Percentiles rank a stretch among this genome's conserved stretches.
phyloP scores from a whole-genome alignment of 2,113 vertebrate genomes.

The Vulpes vulpes region DNA sequence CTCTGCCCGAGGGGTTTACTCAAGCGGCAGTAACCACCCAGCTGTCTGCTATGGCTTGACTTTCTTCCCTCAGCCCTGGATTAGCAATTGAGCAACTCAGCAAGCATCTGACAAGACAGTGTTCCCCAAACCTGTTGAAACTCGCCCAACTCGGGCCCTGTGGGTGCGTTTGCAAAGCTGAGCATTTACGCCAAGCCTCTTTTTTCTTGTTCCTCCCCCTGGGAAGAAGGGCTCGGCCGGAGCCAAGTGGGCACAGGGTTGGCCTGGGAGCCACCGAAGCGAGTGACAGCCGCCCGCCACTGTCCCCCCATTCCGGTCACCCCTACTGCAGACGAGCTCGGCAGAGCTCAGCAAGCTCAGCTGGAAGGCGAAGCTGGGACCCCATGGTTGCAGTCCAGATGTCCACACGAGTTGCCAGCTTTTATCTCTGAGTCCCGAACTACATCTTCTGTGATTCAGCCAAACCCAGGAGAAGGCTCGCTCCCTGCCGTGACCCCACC shows the following conservation, averaged over 20 bases:
- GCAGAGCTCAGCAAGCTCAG: neutral
- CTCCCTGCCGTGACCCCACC: constrained; percentile 71
- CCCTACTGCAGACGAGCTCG: neutral
- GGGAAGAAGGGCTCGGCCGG: constrained; percentile 34
- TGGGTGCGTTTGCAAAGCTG: constrained; percentile 64
- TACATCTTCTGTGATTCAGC: constrained; percentile 78
- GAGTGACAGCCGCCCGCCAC: constrained; percentile 12
- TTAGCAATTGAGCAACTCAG: constrained; percentile 87
- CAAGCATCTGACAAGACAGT: constrained; percentile 82
- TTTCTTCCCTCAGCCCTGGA: constrained; percentile 86
- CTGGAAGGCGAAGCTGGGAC: constrained; percentile 65
- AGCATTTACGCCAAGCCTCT: constrained; percentile 61
- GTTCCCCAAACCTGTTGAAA: constrained; percentile 86
- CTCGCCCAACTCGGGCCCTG: constrained; percentile 80
- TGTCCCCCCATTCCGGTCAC: neutral
- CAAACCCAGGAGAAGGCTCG: constrained; percentile 59
- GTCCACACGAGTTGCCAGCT: constrained; percentile 74
- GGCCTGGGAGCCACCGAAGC: neutral
- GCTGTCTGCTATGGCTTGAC: constrained; percentile 73
- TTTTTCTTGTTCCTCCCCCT: constrained; percentile 54
- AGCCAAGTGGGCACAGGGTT: neutral
- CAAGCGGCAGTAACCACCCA: constrained; percentile 69
- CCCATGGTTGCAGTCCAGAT: constrained; percentile 68
- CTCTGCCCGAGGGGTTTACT: constrained; percentile 63
- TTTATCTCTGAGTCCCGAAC: constrained; percentile 77